These are phyloP conservation scores for Staurois parvus DNA, from an alignment of 2,797 vertebrate species.

Conservation along the genomic window DNA sequence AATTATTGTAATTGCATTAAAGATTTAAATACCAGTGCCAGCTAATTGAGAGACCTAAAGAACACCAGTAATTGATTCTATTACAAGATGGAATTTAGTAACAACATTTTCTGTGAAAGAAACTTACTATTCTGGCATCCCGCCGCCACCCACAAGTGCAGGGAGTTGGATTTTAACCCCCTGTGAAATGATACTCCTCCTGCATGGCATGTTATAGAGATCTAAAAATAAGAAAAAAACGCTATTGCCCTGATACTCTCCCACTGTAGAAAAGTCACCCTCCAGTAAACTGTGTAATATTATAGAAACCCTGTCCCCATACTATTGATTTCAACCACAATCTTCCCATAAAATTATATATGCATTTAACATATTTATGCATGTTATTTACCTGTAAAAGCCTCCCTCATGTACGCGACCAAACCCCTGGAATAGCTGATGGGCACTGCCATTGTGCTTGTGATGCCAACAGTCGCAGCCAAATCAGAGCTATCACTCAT, in stretches of 20 bases:
- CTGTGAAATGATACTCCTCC: no score
- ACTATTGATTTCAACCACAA: no score
- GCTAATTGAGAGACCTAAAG: constrained; percentile 7
- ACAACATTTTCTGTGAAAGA: not conserved
- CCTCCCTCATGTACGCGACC: no score
- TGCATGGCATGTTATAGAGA: not conserved
- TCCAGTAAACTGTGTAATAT: not conserved
- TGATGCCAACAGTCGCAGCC: no score
- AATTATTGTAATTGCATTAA: constrained; percentile 53
- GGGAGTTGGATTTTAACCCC: not conserved
- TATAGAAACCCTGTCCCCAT: no score
- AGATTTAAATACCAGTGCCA: constrained; percentile 37
- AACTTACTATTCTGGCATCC: not conserved
- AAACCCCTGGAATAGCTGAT: no score
- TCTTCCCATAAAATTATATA: no score
- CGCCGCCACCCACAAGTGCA: not conserved
- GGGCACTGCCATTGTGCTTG: no score
- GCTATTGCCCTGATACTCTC: not conserved
- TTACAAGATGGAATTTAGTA: constrained; percentile 7
- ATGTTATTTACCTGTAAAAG: no score
- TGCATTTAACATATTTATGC: no score
- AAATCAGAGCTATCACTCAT: no score
- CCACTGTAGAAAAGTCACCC: not conserved
- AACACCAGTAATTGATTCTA: constrained; percentile 27
- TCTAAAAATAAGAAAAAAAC: not conserved